phyloP scores from a whole-genome alignment of 2,797 vertebrate species.

The Trachops cirrhosus region DNA sequence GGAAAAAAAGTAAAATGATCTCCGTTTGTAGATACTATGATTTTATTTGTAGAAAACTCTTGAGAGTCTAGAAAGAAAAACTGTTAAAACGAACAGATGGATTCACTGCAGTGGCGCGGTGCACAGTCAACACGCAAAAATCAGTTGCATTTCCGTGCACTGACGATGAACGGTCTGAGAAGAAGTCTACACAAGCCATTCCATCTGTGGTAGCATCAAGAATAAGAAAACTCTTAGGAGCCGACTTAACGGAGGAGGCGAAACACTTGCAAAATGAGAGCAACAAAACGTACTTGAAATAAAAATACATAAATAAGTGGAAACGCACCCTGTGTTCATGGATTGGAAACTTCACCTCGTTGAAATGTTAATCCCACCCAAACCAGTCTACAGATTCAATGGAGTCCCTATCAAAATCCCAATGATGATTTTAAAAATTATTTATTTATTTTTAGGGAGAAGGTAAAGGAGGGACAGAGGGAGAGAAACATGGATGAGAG shows the following conservation, averaged over 20 bases:
- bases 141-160: background rate
- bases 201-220: background rate
- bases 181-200: background rate
- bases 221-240: background rate
- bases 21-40: background rate
- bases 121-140: background rate
- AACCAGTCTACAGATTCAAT: background rate
- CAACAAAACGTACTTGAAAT: background rate
- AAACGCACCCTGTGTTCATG: background rate
- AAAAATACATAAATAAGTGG: background rate
- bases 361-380: background rate
- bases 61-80: background rate
- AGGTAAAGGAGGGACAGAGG: too few species aligned
- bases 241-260: background rate
- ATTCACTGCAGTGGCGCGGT: background rate
- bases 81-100: background rate
- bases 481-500: too few species aligned
- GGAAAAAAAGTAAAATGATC: background rate
- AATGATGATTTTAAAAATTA: too few species aligned
- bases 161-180: background rate
- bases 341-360: background rate
- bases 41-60: background rate
- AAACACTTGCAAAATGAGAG: background rate
- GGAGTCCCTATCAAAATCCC: background rate
- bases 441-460: too few species aligned